Percentiles rank a stretch among this genome's conserved stretches.
Evolutionary conservation across 1,140 invertebrate species (phyloP).

Genomic region (Drosophila ohnishii): DNA sequence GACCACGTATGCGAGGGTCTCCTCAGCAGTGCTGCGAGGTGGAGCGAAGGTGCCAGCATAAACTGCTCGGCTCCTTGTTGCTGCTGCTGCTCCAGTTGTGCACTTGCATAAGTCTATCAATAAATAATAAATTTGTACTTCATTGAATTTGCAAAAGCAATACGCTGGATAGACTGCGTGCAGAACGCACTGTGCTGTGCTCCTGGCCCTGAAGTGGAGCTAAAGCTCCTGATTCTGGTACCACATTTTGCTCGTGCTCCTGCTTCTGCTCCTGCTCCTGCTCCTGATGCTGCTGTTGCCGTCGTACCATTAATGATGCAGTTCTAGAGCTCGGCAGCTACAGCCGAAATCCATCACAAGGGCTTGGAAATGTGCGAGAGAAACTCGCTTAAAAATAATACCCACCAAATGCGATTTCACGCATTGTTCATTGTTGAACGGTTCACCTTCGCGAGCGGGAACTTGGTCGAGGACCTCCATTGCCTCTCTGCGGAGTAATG

Average conservation of each 20-base stretch:
- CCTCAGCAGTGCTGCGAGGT: neutral
- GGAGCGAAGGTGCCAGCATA: neutral
- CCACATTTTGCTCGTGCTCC: neutral
- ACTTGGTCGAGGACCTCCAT: neutral
- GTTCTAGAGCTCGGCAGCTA: conserved; percentile 7
- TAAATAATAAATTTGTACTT: conserved; percentile 75
- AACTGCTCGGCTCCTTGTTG: conserved; percentile 6
- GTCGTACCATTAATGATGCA: conserved; percentile 56
- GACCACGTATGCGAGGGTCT: conserved; percentile 9
- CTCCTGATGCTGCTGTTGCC: conserved; percentile 27
- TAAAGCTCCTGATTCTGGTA: neutral
- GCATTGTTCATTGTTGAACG: conserved; percentile 24
- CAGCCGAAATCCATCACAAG: conserved; percentile 31
- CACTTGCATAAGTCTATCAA: conserved; percentile 73
- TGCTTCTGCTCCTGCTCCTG: neutral
- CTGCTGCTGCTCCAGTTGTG: conserved; percentile 29
- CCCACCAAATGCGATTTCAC: conserved; percentile 21
- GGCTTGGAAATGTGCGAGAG: conserved; percentile 14
- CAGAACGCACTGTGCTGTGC: conserved; percentile 16
- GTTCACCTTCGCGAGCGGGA: neutral
- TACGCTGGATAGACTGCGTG: conserved; percentile 54
- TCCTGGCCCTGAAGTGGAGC: conserved; percentile 4
- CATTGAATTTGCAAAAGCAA: conserved; percentile 72
- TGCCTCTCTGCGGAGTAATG: neutral
- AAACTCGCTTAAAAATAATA: conserved; percentile 33